Evolutionary conservation across 2,797 vertebrate genomes (phyloP).

Genomic region (Chiloscyllium punctatum): DNA sequence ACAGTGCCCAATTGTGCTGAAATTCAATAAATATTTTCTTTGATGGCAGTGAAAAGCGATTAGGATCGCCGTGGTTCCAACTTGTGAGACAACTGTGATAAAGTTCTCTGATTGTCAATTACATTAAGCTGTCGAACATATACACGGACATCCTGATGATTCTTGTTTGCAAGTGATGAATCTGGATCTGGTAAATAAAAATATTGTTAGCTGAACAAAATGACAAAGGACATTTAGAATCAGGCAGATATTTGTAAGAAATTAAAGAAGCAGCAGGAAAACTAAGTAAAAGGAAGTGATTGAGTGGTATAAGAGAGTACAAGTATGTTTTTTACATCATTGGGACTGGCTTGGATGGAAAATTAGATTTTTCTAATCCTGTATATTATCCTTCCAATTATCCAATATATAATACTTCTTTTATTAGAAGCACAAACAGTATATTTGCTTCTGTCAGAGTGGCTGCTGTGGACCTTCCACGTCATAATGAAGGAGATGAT

Average conservation of each 20-base stretch:
- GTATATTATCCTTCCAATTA: neutral
- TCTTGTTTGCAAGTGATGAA: constrained; percentile 79
- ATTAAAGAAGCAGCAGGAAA: neutral
- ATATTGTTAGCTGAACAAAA: constrained; percentile 43
- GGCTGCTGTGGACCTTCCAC: neutral
- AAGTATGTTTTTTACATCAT: neutral
- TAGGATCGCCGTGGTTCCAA: constrained; percentile 87
- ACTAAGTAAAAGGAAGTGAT: neutral
- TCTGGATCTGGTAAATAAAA: constrained; percentile 66
- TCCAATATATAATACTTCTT: neutral
- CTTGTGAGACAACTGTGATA: constrained; percentile 89
- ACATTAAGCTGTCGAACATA: constrained; percentile 89
- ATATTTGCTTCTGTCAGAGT: neutral
- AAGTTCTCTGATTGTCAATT: constrained; percentile 97
- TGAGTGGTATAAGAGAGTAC: neutral
- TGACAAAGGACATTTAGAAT: neutral
- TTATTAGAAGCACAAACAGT: neutral
- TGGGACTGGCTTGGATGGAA: neutral
- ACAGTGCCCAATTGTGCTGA: constrained; percentile 20
- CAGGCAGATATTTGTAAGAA: neutral
- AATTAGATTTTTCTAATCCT: neutral
- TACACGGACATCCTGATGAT: constrained; percentile 82
- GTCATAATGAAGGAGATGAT: neutral
- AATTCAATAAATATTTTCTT: constrained; percentile 42
- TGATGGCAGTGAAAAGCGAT: constrained; percentile 58